Conservation (phyloP, 1,140 invertebrate species). For the Diabrotica virgifera region DNA sequence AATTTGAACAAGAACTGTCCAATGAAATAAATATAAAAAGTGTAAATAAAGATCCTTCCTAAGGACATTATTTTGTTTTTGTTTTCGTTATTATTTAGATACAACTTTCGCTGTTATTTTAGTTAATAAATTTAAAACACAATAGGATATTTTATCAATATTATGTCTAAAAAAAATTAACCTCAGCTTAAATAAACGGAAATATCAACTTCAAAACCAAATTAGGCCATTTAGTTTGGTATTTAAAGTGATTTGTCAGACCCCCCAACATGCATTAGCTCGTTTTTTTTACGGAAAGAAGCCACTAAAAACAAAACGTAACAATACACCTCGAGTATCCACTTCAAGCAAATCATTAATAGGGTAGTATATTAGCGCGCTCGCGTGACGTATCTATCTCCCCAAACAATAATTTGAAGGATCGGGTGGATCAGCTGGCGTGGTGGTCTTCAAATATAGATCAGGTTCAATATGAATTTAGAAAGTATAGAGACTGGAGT, state of each 20-base stretch:
- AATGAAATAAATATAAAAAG: too few relatives aligned
- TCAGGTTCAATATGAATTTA: too few relatives aligned
- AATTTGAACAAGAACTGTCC: too few relatives aligned
- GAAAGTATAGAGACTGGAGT: too few relatives aligned
- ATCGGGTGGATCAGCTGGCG: neutral
- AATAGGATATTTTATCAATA: too few relatives aligned
- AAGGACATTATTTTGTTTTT: too few relatives aligned
- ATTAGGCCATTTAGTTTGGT: neutral
- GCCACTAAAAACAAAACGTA: neutral
- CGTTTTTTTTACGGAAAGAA: neutral
- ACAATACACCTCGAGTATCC: neutral
- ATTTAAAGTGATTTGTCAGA: neutral
- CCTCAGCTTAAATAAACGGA: too few relatives aligned
- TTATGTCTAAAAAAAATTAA: too few relatives aligned
- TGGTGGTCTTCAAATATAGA: neutral
- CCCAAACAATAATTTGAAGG: constrained; percentile 2
- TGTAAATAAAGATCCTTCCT: too few relatives aligned
- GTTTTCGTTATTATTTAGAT: too few relatives aligned
- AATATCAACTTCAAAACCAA: neutral
- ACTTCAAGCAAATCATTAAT: neutral
- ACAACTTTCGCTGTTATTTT: too few relatives aligned
- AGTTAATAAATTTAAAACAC: too few relatives aligned
- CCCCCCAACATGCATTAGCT: neutral
- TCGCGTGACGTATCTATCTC: neutral
- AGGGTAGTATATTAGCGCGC: neutral